phyloP scores from a whole-genome alignment of 1,140 invertebrate genomes.

The Galleria mellonella region DNA sequence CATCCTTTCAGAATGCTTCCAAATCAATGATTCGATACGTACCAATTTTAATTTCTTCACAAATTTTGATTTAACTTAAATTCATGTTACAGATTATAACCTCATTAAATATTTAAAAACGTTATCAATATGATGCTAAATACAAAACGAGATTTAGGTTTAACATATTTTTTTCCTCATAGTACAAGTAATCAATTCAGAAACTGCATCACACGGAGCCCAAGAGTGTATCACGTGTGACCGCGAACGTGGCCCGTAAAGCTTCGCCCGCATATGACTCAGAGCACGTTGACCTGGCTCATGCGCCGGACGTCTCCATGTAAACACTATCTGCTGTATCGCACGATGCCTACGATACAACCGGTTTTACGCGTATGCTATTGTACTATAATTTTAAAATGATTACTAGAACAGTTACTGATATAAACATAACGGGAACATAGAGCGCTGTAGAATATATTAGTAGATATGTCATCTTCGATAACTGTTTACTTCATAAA shows the following conservation, averaged over 20 bases:
- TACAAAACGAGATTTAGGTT: too few relatives aligned
- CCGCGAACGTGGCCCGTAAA: constrained; percentile 16
- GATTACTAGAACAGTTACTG: constrained; percentile 14
- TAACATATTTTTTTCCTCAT: too few relatives aligned
- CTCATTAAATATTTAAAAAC: too few relatives aligned
- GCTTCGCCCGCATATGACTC: constrained; percentile 18
- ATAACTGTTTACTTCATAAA: neutral
- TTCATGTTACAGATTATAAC: too few relatives aligned
- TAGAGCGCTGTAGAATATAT: neutral
- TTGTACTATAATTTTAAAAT: constrained; percentile 18
- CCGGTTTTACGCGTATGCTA: constrained; percentile 31
- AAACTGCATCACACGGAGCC: neutral
- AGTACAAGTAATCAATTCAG: too few relatives aligned
- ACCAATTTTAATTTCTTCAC: too few relatives aligned
- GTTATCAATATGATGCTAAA: too few relatives aligned
- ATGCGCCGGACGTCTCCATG: constrained; percentile 19
- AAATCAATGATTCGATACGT: too few relatives aligned
- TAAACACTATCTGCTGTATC: constrained; percentile 6
- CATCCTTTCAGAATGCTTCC: too few relatives aligned
- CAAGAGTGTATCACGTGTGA: constrained; percentile 7
- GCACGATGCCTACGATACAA: constrained; percentile 25
- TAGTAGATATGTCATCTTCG: neutral
- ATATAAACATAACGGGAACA: constrained; percentile 18
- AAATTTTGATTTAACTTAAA: too few relatives aligned
- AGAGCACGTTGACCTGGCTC: constrained; percentile 42